These are phyloP conservation scores for Tipula helvola DNA, from an alignment of 2,888 invertebrate genomes.

Conservation along the genomic window DNA sequence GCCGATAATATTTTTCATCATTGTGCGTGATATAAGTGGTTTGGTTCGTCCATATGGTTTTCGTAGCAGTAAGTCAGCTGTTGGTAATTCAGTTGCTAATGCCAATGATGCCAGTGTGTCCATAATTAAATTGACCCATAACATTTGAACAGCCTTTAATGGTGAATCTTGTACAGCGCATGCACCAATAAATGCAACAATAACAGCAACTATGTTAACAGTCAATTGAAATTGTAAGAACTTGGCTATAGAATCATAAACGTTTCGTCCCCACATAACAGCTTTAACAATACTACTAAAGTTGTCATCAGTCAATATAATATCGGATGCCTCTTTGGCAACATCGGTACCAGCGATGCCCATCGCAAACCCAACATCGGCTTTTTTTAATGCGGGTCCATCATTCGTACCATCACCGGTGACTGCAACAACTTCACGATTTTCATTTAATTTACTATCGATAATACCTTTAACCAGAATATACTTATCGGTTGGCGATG, in stretches of 20 bases:
- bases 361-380: constrained; percentile 99
- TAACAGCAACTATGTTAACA: constrained; percentile 96
- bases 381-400: constrained; percentile 94
- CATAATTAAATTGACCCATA: constrained; percentile 99
- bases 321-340: constrained; percentile 98
- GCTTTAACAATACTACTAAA: constrained; percentile 99
- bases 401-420: constrained; percentile 98
- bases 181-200: constrained; percentile 97
- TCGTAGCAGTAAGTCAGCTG: constrained; percentile 78
- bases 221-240: constrained; percentile 99
- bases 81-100: constrained; percentile 93
- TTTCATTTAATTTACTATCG: constrained; percentile 79
- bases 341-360: constrained; percentile 99
- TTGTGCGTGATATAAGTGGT: constrained; percentile 92
- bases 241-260: constrained; percentile 98
- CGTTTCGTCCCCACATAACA: constrained; percentile 99
- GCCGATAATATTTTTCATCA: constrained; percentile 99
- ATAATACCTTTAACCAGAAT: constrained; percentile 97
- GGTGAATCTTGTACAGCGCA: constrained; percentile 97
- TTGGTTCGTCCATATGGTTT: constrained; percentile 98
- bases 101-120: constrained; percentile 96
- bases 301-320: constrained; percentile 98
- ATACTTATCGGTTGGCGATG: constrained; percentile 97
- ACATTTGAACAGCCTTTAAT: constrained; percentile 97
- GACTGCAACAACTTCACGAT: constrained; percentile 94